Evolutionary conservation across 2,113 vertebrate species (phyloP), one percentile per base, ranked within the genome.

Genomic region (Phocoena sinus): DNA sequence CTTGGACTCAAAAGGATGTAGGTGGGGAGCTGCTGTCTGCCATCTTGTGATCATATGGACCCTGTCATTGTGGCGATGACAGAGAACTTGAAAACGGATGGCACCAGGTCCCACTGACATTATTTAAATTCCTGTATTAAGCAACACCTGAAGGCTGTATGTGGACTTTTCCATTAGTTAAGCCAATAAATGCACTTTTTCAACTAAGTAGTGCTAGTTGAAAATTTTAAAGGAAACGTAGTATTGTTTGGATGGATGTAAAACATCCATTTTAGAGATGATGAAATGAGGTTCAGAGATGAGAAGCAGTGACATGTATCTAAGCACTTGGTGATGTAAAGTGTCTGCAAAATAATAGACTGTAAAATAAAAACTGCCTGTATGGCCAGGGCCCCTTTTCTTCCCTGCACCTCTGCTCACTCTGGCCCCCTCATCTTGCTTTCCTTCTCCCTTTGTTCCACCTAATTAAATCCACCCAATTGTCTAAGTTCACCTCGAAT

Each of bases 281-380:
- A 71, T 50, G 17, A 85, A 88, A 85, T 4, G 6, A 67, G 12
- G 38, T 63, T 63, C 38, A 33, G 17, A 77, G 38, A 77, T 31
- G 56, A 88, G 36, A 18, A 41, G 5, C 12, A 67, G 21, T 17
- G 33, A 62, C 0, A 4, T 36, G 5, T 41, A 1, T n/a, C 67
- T 53, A 67, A 79, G 36, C 28, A 4, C 20, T 62, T 50, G 31
- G 36, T 60, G 15, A 58, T 63, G 58, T 20, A 23, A 79, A 65
- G 36, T 9, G 20, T 28, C 44, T 21, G 2, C 2, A 5, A 15
- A 58, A 36, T 0, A 80, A 23, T 4, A 6, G n/a, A 36, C 12
- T 58, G 53, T 13, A 36, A 36, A 26, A 36, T 58, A 36, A 58
- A 33, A 82, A 38, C n/a, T 21, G 20, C n/a, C 47, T n/a, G 1